phyloP scores from a whole-genome alignment of 2,797 vertebrate species.

The Tragopan temminckii region DNA sequence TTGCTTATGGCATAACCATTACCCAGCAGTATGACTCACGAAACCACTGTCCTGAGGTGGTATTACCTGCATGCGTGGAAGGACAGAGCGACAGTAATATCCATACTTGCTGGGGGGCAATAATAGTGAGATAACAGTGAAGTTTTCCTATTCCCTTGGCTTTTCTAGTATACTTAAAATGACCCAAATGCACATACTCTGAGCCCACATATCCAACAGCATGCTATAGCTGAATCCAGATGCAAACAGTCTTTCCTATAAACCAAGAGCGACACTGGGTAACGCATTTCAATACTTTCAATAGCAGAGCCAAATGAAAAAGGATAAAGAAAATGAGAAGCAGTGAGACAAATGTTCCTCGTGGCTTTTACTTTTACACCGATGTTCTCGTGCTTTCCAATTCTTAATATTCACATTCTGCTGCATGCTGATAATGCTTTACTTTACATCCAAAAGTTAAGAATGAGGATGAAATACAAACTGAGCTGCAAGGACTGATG shows the following conservation, averaged over 20 bases:
- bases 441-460: background rate
- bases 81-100: background rate
- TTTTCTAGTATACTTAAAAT: background rate
- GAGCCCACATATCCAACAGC: background rate
- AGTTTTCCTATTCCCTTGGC: background rate
- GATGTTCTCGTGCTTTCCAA: background rate
- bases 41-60: background rate
- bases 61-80: background rate
- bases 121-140: background rate
- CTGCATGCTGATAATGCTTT: background rate
- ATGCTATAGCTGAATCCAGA: constrained; percentile 1
- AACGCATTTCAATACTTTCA: background rate
- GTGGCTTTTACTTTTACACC: background rate
- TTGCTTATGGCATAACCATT: background rate
- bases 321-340: background rate
- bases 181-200: background rate
- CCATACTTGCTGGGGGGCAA: background rate
- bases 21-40: background rate
- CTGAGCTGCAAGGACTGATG: background rate
- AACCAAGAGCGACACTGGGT: background rate
- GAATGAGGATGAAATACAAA: background rate
- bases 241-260: background rate
- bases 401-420: background rate
- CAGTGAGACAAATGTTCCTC: background rate
- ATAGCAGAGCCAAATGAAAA: background rate